A percentile compares a stretch with the other conserved stretches of the same genome.
These are phyloP conservation scores for Trididemnum nubilum DNA, from an alignment of 23 tunicate genomes.

Conservation along the genomic window DNA sequence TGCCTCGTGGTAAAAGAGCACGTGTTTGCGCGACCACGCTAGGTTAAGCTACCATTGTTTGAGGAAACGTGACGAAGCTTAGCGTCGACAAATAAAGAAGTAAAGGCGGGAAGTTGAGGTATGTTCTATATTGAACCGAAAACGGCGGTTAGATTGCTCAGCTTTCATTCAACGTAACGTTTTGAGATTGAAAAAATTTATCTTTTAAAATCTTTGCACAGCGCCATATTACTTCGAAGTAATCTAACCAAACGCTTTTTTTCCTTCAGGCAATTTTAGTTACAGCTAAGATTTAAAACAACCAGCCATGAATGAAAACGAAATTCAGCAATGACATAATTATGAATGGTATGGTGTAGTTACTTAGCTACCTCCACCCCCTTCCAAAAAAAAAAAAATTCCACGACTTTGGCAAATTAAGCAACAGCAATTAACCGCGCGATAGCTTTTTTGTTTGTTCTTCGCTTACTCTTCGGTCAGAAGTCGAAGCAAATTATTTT, in stretches of 20 bases:
- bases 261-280: neutral
- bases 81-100: neutral
- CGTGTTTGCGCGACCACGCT: neutral
- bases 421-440: no score
- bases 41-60: neutral
- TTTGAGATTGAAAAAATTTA: neutral
- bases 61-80: constrained; percentile 9
- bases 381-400: no score
- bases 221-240: neutral
- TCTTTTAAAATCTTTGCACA: neutral
- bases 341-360: no score
- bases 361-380: no score
- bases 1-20: constrained; percentile 18
- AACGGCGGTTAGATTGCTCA: constrained; percentile 22
- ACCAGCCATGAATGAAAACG: no score
- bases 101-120: constrained; percentile 20
- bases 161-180: no score
- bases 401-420: no score
- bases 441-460: no score
- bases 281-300: no score
- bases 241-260: neutral
- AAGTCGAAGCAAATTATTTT: no score
- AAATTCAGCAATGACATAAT: no score
- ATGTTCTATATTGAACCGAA: neutral
- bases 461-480: no score